Evolutionary conservation across 2,113 vertebrate species (phyloP), one percentile per base, ranked within the genome.

Genomic region (Smithornis capensis): DNA sequence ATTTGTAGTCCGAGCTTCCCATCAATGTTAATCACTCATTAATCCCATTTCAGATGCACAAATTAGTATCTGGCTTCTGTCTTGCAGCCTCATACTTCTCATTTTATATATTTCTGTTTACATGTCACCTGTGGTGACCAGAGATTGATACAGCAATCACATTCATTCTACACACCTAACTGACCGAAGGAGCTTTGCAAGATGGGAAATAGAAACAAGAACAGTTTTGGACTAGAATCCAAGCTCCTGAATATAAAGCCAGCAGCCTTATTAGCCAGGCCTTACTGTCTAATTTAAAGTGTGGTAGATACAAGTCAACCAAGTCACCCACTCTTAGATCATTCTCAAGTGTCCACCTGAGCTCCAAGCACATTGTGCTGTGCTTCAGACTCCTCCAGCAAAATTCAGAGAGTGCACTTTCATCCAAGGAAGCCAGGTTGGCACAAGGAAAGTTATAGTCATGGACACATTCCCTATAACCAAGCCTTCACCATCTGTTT

Each of bases 401-500:
- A n/a, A 52, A 28, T 52, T 44, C 47, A 83, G 27, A 24, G 15
- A 74, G n/a, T 3, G 13, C 87, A 68, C 56, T 22, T 64, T 21
- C 24, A 21, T 28, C 45, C 69, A 63, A 29, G 28, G 84, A 90
- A 94, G 42, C n/a, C 12, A 16, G 49, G 27, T 28, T 86, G 60
- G 69, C 60, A 90, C 50, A 59, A 96, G 50, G 40, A 55, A 44
- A 12, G 9, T 89, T 93, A 83, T 40, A 97, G 92, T 79, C 52
- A 57, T 53, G n/a, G 27, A 45, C 28, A 83, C 31, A 25, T 23
- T 57, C 80, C 28, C 87, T 92, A 53, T 91, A 94, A 78, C 88
- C 89, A 89, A 96, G 50, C 4, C 33, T 91, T 90, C 59, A 49
- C 53, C 80, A 96, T 95, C 94, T 97, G 87, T 92, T 96, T 42